These are phyloP conservation scores for Drosophila prosaltans DNA, from an alignment of 1,140 invertebrate species.

Conservation along the genomic window DNA sequence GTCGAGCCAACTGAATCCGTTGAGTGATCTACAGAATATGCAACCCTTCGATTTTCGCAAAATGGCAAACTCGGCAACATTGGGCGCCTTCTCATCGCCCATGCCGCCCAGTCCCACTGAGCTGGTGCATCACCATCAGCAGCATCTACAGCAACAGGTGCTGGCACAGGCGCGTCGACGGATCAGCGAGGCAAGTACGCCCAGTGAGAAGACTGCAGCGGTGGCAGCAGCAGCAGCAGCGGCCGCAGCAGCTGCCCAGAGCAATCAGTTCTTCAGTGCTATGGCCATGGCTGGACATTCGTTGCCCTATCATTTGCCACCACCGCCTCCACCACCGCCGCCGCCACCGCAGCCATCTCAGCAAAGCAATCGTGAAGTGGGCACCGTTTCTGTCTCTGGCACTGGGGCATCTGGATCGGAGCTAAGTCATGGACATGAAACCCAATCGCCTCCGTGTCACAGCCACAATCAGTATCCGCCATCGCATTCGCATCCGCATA, in stretches of 20 bases:
- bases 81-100: conserved; percentile 72
- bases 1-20: conserved; percentile 87
- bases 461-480: conserved; percentile 31
- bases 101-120: conserved; percentile 74
- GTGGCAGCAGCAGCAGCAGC: conserved; percentile 81
- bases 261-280: conserved; percentile 84
- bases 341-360: conserved; percentile 72
- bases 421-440: conserved; percentile 29
- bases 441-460: conserved; percentile 31
- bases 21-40: conserved; percentile 96
- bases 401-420: conserved; percentile 16
- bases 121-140: conserved; percentile 73
- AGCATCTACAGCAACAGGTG: conserved; percentile 49
- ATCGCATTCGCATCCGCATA: conserved; percentile 22
- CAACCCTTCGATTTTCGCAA: conserved; percentile 97
- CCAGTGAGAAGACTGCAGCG: conserved; percentile 63
- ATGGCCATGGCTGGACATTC: conserved; percentile 85
- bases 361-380: conserved; percentile 4
- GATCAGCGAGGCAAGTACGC: conserved; percentile 84
- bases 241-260: conserved; percentile 70
- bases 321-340: conserved; percentile 85
- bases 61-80: conserved; percentile 84
- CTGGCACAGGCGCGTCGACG: conserved; percentile 80
- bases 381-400: not conserved
- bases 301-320: conserved; percentile 86